Base-by-base conservation (phyloP, 2,888 invertebrate species). In the Lasioglossum vierecki region DNA sequence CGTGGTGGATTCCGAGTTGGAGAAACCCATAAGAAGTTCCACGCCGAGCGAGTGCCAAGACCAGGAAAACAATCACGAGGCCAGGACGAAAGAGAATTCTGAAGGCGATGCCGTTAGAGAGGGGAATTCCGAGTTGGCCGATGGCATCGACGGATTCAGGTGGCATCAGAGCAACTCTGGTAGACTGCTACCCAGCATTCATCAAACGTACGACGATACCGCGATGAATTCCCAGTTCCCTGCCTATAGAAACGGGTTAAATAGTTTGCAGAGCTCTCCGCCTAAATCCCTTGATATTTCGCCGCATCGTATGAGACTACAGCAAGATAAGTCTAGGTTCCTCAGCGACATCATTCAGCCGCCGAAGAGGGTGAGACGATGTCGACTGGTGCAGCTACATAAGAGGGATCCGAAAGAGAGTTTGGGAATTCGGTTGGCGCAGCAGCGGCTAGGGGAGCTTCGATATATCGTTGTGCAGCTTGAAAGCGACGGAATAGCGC, bases 381-480 rank as follows among this genome's bases (percentile, higher is more conserved):
- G 97, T 93, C 95, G 97, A 84, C 96, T 97, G 92, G 96, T 97
- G 79, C 96, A 97, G 89, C 95, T 98, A 88, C 95, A 96, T 82
- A 97, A 97, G 92, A 96, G 96, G 57, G 96, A 96, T 90, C 95
- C 96, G 77, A 96, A 96, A 90, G 97, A 97, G 92, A 97, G 96
- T 90, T 95, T 97, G 60, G 97, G 97, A 4, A 96, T 97, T 63
- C 96, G 97, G 88, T 95, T 98, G 87, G 97, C 97, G 53, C 97
- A 97, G 90, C 97, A 97, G 91, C 95, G 93, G 39, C 57, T 91
- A 15, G 93, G 91, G 2, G 93, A 94, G 73, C 88, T 93, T 9
- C 92, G 94, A 49, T 95, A 95, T 84, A 93, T 95, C 82, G 95
- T 95, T 71, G 95, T 95, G 30, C 95, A 95, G 83, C 87, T 96